Base-by-base conservation (phyloP, 2,888 invertebrate species). In the Rhamphomyia laevipes region DNA sequence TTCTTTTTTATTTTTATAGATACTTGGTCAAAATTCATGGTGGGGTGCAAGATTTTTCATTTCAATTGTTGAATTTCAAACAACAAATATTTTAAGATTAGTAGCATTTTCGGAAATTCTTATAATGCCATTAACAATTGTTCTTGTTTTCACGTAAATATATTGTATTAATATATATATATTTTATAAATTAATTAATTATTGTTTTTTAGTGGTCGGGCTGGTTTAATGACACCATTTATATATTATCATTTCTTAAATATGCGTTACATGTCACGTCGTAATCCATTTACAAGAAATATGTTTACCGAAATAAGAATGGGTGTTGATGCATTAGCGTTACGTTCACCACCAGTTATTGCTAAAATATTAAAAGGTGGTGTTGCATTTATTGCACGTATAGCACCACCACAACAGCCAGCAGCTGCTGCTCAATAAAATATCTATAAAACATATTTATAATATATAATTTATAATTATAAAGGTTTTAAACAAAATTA, bases 191-290 rank as follows among this genome's bases (percentile, higher is more conserved):
- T 35, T 43, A 40, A 21, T 41, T 30, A 27, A 23, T 47, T 45
- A 51, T 33, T 49, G 46, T 54, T 54, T 74, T 76, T 45, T 74
- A 96, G 95, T 71, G 95, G 95, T 27, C 82, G 84, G 71, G 88
- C 88, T 63, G 89, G 88, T 27, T 73, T 97, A 51, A 74, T 97
- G 63, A 87, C 94, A 13, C 95, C 96, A 42, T 88, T 99, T 72
- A 81, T 95, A 62, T 99, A 97, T 77, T 97, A 95, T 73, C 90
- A 96, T 68, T 99, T 99, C 74, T 74, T 99, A 61, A 81, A 84
- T 52, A 80, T 92, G 67, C 84, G 99, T 53, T 94, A 97, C 73
- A 76, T 86, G 53, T 97, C 97, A 7, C 81, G 92, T 50, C 83
- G 99, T 60, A 99, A 99, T 77, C 95, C 96, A 0, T 92, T 91